Conservation (phyloP, 2,888 invertebrate genomes). For the Rhagonycha lutea region DNA sequence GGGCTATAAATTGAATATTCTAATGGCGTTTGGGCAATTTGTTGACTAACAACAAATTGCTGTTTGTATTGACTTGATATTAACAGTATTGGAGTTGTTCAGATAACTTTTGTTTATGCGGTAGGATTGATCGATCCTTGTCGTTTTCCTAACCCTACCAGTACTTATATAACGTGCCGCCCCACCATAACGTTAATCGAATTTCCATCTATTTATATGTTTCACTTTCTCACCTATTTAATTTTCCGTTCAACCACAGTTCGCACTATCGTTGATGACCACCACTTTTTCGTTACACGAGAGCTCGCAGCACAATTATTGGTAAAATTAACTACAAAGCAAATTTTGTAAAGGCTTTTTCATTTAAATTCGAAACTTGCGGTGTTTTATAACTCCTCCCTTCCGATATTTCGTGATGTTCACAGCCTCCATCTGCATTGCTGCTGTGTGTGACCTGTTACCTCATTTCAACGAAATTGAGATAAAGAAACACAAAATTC, state of each 20-base stretch:
- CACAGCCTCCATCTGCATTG: constrained; percentile 13
- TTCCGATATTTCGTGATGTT: constrained; percentile 9
- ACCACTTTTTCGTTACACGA: background rate
- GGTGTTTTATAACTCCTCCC: constrained; percentile 7
- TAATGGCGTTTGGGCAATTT: constrained; percentile 6
- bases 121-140: constrained; percentile 15
- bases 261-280: background rate
- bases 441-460: constrained; percentile 11
- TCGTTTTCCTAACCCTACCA: constrained; percentile 9
- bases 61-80: constrained; percentile 12
- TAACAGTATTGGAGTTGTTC: constrained; percentile 2
- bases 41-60: constrained; percentile 6
- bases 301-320: constrained; percentile 15
- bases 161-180: constrained; percentile 7
- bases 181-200: background rate
- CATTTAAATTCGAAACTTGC: constrained; percentile 13
- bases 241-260: background rate
- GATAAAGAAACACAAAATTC: constrained; percentile 8
- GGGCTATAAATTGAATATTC: background rate
- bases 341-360: constrained; percentile 17
- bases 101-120: constrained; percentile 10
- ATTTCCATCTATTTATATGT: background rate
- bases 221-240: background rate
- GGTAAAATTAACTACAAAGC: constrained; percentile 19
- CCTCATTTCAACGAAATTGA: constrained; percentile 8